Base-by-base conservation (phyloP, 2,888 invertebrate genomes). In the Protophormia terraenovae region DNA sequence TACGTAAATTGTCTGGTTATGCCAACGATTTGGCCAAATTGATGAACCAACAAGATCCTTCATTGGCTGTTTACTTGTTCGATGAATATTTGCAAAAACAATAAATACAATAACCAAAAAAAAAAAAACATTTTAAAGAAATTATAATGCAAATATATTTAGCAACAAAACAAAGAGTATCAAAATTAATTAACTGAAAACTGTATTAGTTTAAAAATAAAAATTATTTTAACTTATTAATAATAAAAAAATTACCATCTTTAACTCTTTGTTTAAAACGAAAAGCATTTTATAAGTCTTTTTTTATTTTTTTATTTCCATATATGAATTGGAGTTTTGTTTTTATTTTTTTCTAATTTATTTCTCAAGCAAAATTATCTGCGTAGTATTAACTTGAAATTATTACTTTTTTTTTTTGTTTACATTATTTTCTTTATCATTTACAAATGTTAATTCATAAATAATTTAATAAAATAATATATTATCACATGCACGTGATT, bases 1-100 rank as follows among this genome's bases (percentile, higher is more conserved):
- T 97, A 88, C 94, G 97, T 55, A 93, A 94, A 53, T 92, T 97
- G 35, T 95, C 97, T 24, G 97, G 97, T 2, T 94, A 96, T 93
- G 94, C 95, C 79, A 94, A 94, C 16, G 97, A 97, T 92, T 93
- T 97, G 89, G 95, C 95, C 91, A 94, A 94, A 75, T 93, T 97
- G 90, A 93, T 96, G 86, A 92, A 93, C 60, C 86, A 89, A 22
- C 92, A 93, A 60, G 95, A 96, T 88, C 93, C 94, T 72, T 95
- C 96, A 0, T 92, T 97, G 76, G 93, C 95, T 10, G 90, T 96
- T 81, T 97, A 94, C 90, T 90, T 97, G 88, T 97, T 97, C 90
- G 97, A 97, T 93, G 96, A 97, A 90, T 93, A 92, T 84, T 89
- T 93, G 88, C 89, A 90, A 86, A 93, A 93, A 89, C 91, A 91